phyloP scores from a whole-genome alignment of 2,888 invertebrate genomes.

The Rhagium mordax region DNA sequence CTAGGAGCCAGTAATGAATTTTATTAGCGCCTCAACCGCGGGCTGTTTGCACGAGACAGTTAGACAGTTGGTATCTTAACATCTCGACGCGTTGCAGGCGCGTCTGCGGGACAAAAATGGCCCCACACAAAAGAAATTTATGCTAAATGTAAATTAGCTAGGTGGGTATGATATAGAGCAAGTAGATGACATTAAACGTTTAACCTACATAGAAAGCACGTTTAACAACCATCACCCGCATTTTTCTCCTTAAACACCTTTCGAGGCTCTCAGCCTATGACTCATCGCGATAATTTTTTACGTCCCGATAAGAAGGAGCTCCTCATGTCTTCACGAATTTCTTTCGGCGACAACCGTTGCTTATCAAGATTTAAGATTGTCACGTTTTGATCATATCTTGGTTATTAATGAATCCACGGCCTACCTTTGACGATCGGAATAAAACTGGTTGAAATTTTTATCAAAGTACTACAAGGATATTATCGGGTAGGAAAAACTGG shows the following conservation, averaged over 20 bases:
- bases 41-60: neutral
- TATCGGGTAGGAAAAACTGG: too few species aligned
- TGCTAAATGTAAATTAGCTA: too few species aligned
- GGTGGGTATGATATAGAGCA: too few species aligned
- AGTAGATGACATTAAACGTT: too few species aligned
- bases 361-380: constrained; percentile 3
- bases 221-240: too few species aligned
- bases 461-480: too few species aligned
- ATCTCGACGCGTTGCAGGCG: constrained; percentile 1
- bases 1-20: constrained; percentile 36
- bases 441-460: too few species aligned
- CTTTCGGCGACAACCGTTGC: neutral
- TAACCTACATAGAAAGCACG: too few species aligned
- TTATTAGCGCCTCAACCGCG: constrained; percentile 2
- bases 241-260: too few species aligned
- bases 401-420: neutral
- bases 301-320: neutral
- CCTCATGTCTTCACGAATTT: neutral
- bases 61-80: constrained; percentile 2
- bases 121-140: neutral
- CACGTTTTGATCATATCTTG: neutral
- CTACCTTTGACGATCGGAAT: too few species aligned
- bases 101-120: neutral
- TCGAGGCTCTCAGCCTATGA: neutral
- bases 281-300: neutral